Percentiles rank a stretch among this genome's conserved stretches.
Evolutionary conservation across 2,113 vertebrate species (phyloP).

Genomic region (Eira barbara): DNA sequence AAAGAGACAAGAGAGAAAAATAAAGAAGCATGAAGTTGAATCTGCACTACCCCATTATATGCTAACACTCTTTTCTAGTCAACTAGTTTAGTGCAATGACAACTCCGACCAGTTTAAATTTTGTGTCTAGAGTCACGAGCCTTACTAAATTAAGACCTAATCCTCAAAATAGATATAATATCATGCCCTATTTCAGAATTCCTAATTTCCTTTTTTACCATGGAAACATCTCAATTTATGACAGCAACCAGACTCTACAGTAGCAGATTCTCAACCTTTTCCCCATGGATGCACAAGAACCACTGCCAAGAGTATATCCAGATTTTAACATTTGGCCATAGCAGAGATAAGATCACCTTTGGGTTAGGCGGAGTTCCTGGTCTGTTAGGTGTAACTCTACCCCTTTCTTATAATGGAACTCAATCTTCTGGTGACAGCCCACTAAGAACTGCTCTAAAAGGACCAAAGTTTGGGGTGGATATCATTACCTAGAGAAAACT

Average conservation of each 20-base stretch:
- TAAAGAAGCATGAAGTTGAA: slow-evolving; percentile 38
- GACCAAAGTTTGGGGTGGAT: slow-evolving; percentile 55
- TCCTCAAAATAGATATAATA: slow-evolving; percentile 22
- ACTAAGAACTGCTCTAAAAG: slow-evolving; percentile 69
- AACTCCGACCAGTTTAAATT: slow-evolving; percentile 34
- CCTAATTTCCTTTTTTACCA: slow-evolving; percentile 41
- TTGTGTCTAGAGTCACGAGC: not conserved
- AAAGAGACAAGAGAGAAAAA: slow-evolving; percentile 59
- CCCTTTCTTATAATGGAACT: slow-evolving; percentile 64
- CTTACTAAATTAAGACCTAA: slow-evolving; percentile 44
- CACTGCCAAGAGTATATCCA: slow-evolving; percentile 40
- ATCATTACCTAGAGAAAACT: slow-evolving; percentile 62
- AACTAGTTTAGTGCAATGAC: not conserved
- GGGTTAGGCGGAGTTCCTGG: slow-evolving; percentile 44
- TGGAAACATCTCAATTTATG: slow-evolving; percentile 37
- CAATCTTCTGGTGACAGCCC: slow-evolving; percentile 59
- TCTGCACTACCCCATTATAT: not conserved
- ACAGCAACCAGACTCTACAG: slow-evolving; percentile 17
- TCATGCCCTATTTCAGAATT: slow-evolving; percentile 38
- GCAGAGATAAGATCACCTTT: slow-evolving; percentile 63
- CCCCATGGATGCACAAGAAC: slow-evolving; percentile 24
- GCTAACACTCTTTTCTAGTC: not conserved
- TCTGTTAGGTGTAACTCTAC: slow-evolving; percentile 62
- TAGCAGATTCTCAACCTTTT: slow-evolving; percentile 41
- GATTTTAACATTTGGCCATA: slow-evolving; percentile 52